Evolutionary conservation across 2,797 vertebrate genomes (phyloP), one percentile per base, ranked within the genome.

Genomic region (Meriones psammophilus): DNA sequence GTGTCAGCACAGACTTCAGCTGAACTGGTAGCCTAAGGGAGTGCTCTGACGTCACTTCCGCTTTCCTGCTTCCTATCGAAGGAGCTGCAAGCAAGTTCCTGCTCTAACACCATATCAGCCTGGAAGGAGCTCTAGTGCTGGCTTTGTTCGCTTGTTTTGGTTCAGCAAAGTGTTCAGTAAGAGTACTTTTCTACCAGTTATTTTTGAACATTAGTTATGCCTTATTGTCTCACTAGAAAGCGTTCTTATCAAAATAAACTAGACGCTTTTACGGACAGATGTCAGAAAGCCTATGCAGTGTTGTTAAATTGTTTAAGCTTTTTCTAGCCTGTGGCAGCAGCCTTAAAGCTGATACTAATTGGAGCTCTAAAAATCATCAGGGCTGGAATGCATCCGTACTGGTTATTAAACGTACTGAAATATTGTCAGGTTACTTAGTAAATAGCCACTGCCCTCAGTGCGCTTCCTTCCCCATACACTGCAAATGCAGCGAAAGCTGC

Each of bases 191-290:
- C 58, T 94, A 26, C 58, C 68, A 14, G 9, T 22, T 95, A 2
- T 93, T 96, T 95, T 71, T 88, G 30, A 64, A 89, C 84, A 50
- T 94, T 74, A 22, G 7, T 74, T 81, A 39, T 81, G 24, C 56
- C 71, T 94, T 92, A 60, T 90, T 71, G 79, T 77, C 42, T 94
- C 84, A 50, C 54, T 68, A 78, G 50, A 92, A 89, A 92, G 54
- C 30, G 56, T 95, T 92, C 73, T 95, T 93, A 77, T 18, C 33
- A 46, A 78, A 74, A 91, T 91, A 71, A 88, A 56, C 74, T 85
- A 81, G 68, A 94, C 30, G 30, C 20, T 81, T 83, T 93, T 93
- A 50, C 24, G 74, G 50, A 36, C 39, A 74, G 68, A 74, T 17
- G 1, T 86, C 9, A 74, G 54, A 56, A 9, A 13, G 1, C 36